A percentile compares a stretch with the other conserved stretches of the same genome.
Evolutionary conservation across 2,113 vertebrate genomes (phyloP).

Genomic region (Brachypodius melanocephalos): DNA sequence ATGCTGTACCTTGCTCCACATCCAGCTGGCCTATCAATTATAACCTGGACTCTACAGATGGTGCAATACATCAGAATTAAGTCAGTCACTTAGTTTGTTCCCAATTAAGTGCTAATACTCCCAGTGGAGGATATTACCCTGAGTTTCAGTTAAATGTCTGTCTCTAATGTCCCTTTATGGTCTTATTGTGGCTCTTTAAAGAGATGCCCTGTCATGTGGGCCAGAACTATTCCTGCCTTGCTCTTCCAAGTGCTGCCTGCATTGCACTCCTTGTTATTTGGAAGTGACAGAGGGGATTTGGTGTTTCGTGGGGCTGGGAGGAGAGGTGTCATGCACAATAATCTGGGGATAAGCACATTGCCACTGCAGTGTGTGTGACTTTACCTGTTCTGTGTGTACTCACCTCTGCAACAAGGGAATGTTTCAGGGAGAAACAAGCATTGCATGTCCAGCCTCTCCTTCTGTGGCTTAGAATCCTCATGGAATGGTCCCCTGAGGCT

Average conservation of each 20-base stretch:
- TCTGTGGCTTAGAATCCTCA: background rate
- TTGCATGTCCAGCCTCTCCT: background rate
- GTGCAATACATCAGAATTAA: slow-evolving; percentile 62
- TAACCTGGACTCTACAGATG: slow-evolving; percentile 45
- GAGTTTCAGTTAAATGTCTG: slow-evolving; percentile 10
- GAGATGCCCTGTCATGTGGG: background rate
- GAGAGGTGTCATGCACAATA: background rate
- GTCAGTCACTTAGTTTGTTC: slow-evolving; percentile 51
- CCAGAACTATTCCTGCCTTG: background rate
- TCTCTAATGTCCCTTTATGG: background rate
- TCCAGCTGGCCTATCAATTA: slow-evolving; percentile 61
- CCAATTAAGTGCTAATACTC: slow-evolving; percentile 52
- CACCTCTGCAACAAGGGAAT: background rate
- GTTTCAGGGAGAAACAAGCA: background rate
- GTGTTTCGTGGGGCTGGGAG: background rate
- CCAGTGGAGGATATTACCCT: slow-evolving; percentile 9
- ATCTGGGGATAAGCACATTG: fast-evolving
- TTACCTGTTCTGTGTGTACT: fast-evolving
- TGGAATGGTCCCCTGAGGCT: background rate
- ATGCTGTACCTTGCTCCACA: background rate
- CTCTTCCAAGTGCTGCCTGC: background rate
- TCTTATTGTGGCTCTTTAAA: background rate
- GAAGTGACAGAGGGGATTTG: background rate
- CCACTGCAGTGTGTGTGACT: fast-evolving
- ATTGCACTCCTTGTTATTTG: background rate